Conservation (phyloP, 2,797 vertebrate species). For the Notolabrus celidotus region DNA sequence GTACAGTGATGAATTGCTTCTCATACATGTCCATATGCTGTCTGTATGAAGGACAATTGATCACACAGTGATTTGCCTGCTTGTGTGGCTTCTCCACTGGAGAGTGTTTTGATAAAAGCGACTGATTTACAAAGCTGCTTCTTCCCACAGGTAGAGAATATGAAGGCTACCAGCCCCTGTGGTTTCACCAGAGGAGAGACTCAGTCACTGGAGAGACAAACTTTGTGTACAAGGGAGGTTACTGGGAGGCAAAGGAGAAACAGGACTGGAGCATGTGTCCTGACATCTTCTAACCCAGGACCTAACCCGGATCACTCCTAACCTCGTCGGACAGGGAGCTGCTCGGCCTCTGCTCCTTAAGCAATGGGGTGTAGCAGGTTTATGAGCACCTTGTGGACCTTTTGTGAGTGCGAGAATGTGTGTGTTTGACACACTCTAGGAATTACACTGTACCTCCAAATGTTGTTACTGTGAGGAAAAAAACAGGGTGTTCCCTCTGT, state of each 20-base stretch:
- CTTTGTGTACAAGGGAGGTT: slow-evolving; percentile 95
- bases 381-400: slow-evolving; percentile 61
- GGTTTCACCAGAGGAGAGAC: slow-evolving; percentile 95
- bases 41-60: slow-evolving; percentile 40
- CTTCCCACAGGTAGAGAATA: slow-evolving; percentile 88
- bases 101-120: not conserved
- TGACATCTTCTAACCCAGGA: slow-evolving; percentile 92
- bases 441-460: slow-evolving; percentile 78
- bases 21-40: slow-evolving; percentile 20
- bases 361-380: slow-evolving; percentile 41
- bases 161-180: slow-evolving; percentile 90
- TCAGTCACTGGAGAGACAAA: slow-evolving; percentile 90
- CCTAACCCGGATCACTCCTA: slow-evolving; percentile 31
- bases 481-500: slow-evolving; percentile 23
- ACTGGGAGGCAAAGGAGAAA: slow-evolving; percentile 96
- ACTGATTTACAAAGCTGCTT: slow-evolving; percentile 39
- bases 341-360: slow-evolving; percentile 50
- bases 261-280: slow-evolving; percentile 94
- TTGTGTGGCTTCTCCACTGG: slow-evolving; percentile 46
- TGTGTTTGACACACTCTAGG: slow-evolving; percentile 57
- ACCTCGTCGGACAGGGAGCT: slow-evolving; percentile 60
- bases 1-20: slow-evolving; percentile 43
- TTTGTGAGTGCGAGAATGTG: slow-evolving; percentile 64
- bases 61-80: slow-evolving; percentile 46
- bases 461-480: slow-evolving; percentile 50